These are phyloP conservation scores for Clupea harengus DNA, from an alignment of 2,113 vertebrate species.

Conservation along the genomic window DNA sequence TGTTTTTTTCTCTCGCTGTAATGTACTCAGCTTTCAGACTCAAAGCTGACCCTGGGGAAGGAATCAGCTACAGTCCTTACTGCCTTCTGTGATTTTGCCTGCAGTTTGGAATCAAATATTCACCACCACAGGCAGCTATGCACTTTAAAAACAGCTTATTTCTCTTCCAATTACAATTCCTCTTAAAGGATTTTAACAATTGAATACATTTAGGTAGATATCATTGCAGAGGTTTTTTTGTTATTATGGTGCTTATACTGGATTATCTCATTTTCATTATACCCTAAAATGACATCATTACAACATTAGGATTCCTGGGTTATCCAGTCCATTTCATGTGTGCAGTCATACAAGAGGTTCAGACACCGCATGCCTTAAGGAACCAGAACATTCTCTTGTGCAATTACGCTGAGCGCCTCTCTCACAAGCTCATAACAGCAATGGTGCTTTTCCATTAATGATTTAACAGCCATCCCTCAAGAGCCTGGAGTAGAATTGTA, in stretches of 20 bases:
- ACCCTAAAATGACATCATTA: neutral
- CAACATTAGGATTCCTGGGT: neutral
- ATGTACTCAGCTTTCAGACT: slow-evolving; percentile 7
- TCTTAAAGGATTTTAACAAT: slow-evolving; percentile 22
- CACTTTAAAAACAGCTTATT: slow-evolving; percentile 6
- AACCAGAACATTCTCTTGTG: neutral
- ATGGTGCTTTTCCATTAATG: slow-evolving; percentile 26
- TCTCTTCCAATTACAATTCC: neutral
- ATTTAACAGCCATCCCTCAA: slow-evolving; percentile 37
- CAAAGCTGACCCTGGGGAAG: slow-evolving; percentile 17
- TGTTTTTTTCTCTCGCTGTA: slow-evolving; percentile 19
- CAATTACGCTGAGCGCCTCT: neutral
- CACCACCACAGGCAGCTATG: slow-evolving; percentile 26
- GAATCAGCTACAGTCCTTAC: slow-evolving; percentile 20
- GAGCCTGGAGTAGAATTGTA: slow-evolving; percentile 28
- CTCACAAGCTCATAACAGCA: neutral
- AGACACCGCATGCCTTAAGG: neutral
- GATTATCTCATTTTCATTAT: neutral
- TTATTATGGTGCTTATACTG: neutral
- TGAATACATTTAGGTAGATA: slow-evolving; percentile 9
- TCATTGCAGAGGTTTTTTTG: neutral
- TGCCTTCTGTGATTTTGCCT: slow-evolving; percentile 33
- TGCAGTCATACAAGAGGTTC: neutral
- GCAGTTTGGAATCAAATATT: slow-evolving; percentile 27
- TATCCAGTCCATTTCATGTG: neutral